Base-by-base conservation (phyloP, 2,888 invertebrate genomes). In the Thera obeliscata region DNA sequence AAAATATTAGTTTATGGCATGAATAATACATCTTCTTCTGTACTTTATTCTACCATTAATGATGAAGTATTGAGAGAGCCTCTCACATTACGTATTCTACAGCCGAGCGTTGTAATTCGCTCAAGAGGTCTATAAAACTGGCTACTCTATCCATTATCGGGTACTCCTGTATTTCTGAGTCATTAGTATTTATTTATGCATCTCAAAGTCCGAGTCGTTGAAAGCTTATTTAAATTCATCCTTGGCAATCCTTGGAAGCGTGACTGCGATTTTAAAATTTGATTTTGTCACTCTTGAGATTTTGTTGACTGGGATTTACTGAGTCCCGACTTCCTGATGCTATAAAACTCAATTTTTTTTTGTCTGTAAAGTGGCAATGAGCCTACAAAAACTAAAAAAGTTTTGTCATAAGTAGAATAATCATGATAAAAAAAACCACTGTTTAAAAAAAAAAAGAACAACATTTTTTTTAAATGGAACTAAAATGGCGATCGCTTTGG, bases 171-270 rank as follows among this genome's bases (percentile, higher is more conserved):
- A 83, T 83, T 82, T 81, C 79, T 73, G 75, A 78, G 7, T 78
- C 88, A 91, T 91, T 89, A 91, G 90, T 90, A 91, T 92, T 90
- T 88, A 91, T 90, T 90, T 88, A 91, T 90, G 86, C 85, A 87
- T 84, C 85, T 86, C 85, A 82, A 79, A 87, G 86, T 87, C 87
- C 83, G 84, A 87, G 84, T 78, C 82, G 87, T 85, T 87, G 84
- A 87, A 82, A 86, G 88, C 90, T 89, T 84, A 90, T 92, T 91
- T 88, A 89, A 87, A 92, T 92, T 91, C 89, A 89, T 87, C 87
- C 87, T 85, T 83, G 83, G 84, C 83, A 74, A 83, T 82, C 82
- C 86, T 86, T 86, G 87, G 88, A 87, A 88, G 88, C 82, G 76
- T 77, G 80, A 78, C 78, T 71, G 70, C 78, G 81, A 80, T 77